Evolutionary conservation across 2,797 vertebrate species (phyloP).

Genomic region (Clarias laeviceps): DNA sequence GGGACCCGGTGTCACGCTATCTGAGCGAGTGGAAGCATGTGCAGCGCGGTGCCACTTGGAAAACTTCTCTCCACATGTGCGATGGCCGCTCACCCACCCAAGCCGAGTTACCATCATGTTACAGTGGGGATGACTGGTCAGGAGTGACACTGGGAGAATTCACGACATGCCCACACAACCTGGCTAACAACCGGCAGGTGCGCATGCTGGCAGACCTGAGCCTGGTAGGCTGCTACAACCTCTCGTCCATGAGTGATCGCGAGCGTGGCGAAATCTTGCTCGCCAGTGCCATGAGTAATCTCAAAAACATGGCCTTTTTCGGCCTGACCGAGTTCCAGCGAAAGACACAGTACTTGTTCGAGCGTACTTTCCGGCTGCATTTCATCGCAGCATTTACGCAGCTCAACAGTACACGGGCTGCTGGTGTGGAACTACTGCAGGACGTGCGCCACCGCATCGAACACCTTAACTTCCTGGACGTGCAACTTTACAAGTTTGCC

Average conservation of each 20-base stretch:
- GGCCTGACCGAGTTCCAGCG: constrained; percentile 97
- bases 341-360: constrained; percentile 98
- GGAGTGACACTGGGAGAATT: constrained; percentile 84
- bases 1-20: constrained; percentile 85
- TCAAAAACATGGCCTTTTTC: constrained; percentile 98
- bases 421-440: constrained; percentile 90
- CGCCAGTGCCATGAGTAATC: constrained; percentile 93
- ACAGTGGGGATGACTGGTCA: constrained; percentile 84
- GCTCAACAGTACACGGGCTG: constrained; percentile 93
- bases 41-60: constrained; percentile 86
- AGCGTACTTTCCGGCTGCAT: constrained; percentile 95
- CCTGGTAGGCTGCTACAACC: constrained; percentile 97
- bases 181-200: constrained; percentile 95
- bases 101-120: constrained; percentile 84
- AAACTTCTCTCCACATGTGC: constrained; percentile 86
- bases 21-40: constrained; percentile 89
- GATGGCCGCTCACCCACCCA: constrained; percentile 85
- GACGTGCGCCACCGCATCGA: constrained; percentile 86
- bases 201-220: constrained; percentile 96
- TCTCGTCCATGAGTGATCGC: constrained; percentile 86
- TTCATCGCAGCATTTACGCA: constrained; percentile 97
- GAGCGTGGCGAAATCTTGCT: constrained; percentile 88
- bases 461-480: constrained; percentile 90
- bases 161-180: constrained; percentile 96
- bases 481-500: constrained; percentile 93